Evolutionary conservation across 2,888 invertebrate species (phyloP), one percentile per base, ranked within the genome.

Genomic region (Aproaerema taeniolella): DNA sequence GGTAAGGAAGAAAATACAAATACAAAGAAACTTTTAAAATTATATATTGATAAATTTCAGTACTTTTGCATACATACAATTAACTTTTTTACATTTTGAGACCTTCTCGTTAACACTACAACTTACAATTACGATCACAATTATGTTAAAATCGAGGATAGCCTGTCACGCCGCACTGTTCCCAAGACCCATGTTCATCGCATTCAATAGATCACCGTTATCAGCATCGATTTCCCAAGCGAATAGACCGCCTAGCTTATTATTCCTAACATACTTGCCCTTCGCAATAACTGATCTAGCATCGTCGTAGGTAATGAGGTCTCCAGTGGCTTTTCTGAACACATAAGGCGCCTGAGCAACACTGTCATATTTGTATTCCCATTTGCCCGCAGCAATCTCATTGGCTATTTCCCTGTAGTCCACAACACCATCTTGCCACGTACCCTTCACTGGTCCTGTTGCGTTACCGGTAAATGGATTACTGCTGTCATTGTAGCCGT

Each of bases 181-280:
- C 0, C 86, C 86, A 2, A 86, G 62, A 9, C 82, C 86, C 65
- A 79, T 71, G 45, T 86, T 86, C 86, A 86, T 86, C 3, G 82
- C 82, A 46, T 86, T 86, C 35, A 83, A 47, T 36, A 86, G 68
- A 24, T 86, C 86, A 14, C 86, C 86, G 49, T 85, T 86, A 45
- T 86, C 86, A 0, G 86, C 86, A 32, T 86, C 86, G 1, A 86
- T 73, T 59, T 86, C 86, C 86, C 86, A 86, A 5, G 86, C 77
- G 41, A 86, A 86, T 6, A 86, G 49, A 34, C 86, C 86, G 3
- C 86, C 86, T 0, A 86, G 56, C 41, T 85, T 86, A 46, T 86
- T 85, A 47, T 76, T 78, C 47, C 85, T 73, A 10, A 82, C 86
- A 46, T 86, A 86, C 50, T 86, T 86, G 2, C 76, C 86, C 49